phyloP scores from a whole-genome alignment of 2,797 vertebrate genomes.

The Typhlichthys subterraneus region DNA sequence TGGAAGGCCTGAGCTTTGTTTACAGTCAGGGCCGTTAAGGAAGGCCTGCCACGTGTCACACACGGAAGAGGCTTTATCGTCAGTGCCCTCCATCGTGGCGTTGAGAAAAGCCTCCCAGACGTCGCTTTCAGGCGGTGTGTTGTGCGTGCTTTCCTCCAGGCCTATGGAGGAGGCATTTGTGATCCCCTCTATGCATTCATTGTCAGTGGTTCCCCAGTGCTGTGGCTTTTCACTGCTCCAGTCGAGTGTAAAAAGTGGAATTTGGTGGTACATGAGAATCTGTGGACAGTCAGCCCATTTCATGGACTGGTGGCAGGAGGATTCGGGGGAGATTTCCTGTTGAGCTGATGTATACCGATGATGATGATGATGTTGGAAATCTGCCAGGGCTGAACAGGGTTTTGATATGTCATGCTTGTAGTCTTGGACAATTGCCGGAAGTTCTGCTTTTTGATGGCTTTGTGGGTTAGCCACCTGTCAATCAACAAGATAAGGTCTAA shows the following conservation, averaged over 20 bases:
- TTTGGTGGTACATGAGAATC: conserved; percentile 72
- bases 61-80: conserved; percentile 49
- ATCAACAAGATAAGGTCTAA: conserved; percentile 38
- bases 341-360: conserved; percentile 17
- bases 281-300: conserved; percentile 34
- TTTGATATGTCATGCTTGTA: conserved; percentile 33
- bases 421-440: conserved; percentile 58
- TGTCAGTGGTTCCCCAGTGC: conserved; percentile 15
- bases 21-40: conserved; percentile 46
- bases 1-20: conserved; percentile 42
- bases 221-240: conserved; percentile 54
- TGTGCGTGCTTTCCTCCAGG: conserved; percentile 25
- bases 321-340: conserved; percentile 28
- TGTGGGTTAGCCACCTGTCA: conserved; percentile 71
- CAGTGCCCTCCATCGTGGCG: conserved; percentile 20
- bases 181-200: conserved; percentile 24
- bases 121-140: conserved; percentile 41
- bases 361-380: conserved; percentile 6
- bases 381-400: conserved; percentile 28
- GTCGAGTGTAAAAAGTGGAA: conserved; percentile 69
- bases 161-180: conserved; percentile 30
- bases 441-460: conserved; percentile 47
- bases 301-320: conserved; percentile 33
- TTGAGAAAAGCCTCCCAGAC: conserved; percentile 56
- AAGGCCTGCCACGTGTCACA: conserved; percentile 67